These are phyloP conservation scores for Trichonephila clavipes DNA, from an alignment of 1,140 invertebrate species.

Conservation along the genomic window DNA sequence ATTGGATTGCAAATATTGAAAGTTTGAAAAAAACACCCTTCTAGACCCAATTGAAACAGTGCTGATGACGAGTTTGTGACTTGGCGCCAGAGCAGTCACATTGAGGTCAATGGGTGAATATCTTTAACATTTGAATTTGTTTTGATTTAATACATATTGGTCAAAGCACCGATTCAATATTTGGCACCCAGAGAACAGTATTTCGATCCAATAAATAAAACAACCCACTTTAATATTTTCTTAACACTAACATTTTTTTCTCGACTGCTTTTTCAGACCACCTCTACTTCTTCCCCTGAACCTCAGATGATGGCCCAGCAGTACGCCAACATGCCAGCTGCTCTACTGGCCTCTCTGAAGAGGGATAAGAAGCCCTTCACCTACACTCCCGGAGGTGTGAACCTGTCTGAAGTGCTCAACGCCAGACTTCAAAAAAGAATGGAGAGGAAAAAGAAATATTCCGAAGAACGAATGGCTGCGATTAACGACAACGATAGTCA, in stretches of 20 bases:
- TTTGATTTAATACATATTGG: too few species aligned
- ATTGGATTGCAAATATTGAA: too few species aligned
- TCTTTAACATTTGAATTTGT: too few species aligned
- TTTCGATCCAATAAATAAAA: too few species aligned
- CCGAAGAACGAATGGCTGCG: conserved; percentile 34
- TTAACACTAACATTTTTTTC: not conserved
- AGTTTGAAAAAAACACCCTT: too few species aligned
- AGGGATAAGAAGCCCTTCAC: conserved; percentile 97
- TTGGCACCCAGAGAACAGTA: too few species aligned
- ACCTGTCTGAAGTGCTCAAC: conserved; percentile 93
- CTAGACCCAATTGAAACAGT: too few species aligned
- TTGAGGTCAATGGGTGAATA: too few species aligned
- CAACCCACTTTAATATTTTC: too few species aligned
- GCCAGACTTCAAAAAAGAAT: conserved; percentile 90
- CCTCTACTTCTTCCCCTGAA: conserved; percentile 42
- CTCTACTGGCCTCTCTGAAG: conserved; percentile 95
- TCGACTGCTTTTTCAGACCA: conserved; percentile 18
- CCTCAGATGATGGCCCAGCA: conserved; percentile 73
- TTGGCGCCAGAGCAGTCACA: too few species aligned
- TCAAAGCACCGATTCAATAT: too few species aligned
- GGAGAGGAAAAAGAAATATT: conserved; percentile 68
- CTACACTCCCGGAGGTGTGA: conserved; percentile 94
- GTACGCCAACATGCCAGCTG: conserved; percentile 86
- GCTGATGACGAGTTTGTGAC: too few species aligned
- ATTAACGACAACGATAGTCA: conserved; percentile 15